A percentile compares a stretch with the other conserved stretches of the same genome.
Conservation (phyloP, 2,113 vertebrate genomes). For the Catharus fuscescens region DNA sequence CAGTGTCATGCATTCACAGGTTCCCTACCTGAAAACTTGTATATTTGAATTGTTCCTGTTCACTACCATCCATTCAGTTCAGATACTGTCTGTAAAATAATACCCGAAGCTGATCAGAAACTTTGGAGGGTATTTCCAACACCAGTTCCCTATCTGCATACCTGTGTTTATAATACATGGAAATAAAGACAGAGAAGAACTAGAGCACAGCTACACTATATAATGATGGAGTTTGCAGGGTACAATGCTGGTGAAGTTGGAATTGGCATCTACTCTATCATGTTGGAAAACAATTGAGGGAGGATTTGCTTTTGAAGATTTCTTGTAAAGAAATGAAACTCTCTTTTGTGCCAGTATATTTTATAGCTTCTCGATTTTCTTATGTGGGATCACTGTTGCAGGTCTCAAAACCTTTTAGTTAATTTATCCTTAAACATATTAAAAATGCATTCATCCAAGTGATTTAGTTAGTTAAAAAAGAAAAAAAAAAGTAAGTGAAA, state of each 20-base stretch:
- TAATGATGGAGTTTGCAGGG: neutral
- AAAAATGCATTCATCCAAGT: neutral
- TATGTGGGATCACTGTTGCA: neutral
- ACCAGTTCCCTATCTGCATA: neutral
- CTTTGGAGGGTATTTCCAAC: neutral
- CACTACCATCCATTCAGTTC: neutral
- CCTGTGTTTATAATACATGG: neutral
- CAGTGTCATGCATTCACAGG: neutral
- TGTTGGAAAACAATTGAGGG: neutral
- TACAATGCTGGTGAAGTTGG: neutral
- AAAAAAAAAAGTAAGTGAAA: neutral
- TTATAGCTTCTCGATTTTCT: neutral
- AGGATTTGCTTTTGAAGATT: neutral
- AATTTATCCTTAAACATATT: neutral
- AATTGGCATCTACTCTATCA: neutral
- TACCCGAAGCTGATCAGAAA: neutral
- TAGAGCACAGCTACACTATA: neutral
- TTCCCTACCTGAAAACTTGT: neutral
- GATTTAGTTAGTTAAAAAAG: neutral
- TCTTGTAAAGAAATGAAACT: neutral
- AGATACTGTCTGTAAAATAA: neutral
- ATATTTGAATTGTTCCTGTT: neutral
- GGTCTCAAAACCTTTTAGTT: neutral
- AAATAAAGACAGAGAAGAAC: neutral
- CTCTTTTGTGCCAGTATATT: neutral